Conservation (phyloP, 1,140 invertebrate species). For the silkworm (Bombyx mori) region DNA sequence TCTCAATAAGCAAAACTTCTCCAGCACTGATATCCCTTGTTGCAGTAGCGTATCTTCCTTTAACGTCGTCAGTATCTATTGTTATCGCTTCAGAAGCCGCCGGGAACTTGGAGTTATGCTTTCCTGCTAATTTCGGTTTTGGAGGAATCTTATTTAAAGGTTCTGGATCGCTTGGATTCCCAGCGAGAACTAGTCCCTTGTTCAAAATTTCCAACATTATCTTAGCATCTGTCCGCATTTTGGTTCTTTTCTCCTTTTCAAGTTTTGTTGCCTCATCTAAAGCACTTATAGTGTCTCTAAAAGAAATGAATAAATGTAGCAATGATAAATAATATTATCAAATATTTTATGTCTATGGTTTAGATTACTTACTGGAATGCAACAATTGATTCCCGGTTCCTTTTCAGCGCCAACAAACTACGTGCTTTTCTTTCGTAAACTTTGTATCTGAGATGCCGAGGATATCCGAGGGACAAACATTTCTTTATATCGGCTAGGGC, state of each 20-base stretch:
- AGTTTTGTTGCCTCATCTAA: slow-evolving; percentile 77
- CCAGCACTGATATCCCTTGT: slow-evolving; percentile 76
- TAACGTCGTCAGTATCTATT: slow-evolving; percentile 62
- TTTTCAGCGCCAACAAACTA: slow-evolving; percentile 82
- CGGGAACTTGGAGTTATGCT: slow-evolving; percentile 70
- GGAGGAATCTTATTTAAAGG: slow-evolving; percentile 43
- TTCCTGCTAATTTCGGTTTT: slow-evolving; percentile 54
- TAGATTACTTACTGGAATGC: slow-evolving; percentile 73
- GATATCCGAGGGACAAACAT: slow-evolving; percentile 80
- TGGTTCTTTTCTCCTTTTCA: slow-evolving; percentile 75
- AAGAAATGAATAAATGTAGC: slow-evolving; percentile 8
- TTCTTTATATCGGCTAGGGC: slow-evolving; percentile 80
- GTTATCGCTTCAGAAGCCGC: slow-evolving; percentile 72
- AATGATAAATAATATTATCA: neutral
- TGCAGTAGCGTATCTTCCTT: slow-evolving; percentile 75
- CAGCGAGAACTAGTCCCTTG: slow-evolving; percentile 66
- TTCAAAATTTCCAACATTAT: slow-evolving; percentile 81
- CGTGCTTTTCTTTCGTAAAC: slow-evolving; percentile 82
- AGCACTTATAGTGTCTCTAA: slow-evolving; percentile 73
- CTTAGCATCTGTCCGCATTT: slow-evolving; percentile 78
- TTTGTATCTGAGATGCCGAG: slow-evolving; percentile 82
- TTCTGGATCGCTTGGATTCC: slow-evolving; percentile 47
- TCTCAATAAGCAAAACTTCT: slow-evolving; percentile 80
- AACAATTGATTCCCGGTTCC: slow-evolving; percentile 77
- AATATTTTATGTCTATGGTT: neutral